Conservation (phyloP, 2,888 invertebrate genomes). For the Sphecodes monilicornis region DNA sequence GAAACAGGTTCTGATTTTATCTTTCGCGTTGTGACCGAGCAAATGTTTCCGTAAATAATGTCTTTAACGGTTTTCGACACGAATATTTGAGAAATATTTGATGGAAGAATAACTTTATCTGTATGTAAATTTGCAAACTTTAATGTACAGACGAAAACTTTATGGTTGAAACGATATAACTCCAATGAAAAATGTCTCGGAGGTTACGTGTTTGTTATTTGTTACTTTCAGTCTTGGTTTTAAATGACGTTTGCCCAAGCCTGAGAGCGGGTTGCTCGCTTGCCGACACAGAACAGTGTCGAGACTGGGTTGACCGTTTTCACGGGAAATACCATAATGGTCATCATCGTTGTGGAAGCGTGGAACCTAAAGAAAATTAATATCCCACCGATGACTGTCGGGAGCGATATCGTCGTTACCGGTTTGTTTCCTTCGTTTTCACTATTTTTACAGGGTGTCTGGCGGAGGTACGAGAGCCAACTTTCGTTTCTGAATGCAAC, state of each 20-base stretch:
- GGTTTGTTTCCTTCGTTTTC: not conserved
- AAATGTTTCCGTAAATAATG: not conserved
- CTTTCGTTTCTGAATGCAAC: not conserved
- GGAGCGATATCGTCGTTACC: not conserved
- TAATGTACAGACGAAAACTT: not conserved
- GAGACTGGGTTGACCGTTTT: not conserved
- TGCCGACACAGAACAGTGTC: constrained; percentile 1
- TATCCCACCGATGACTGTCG: not conserved
- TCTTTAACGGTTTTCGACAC: not conserved
- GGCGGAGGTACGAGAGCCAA: not conserved
- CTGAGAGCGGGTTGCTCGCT: constrained; percentile 26
- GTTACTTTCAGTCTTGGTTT: not conserved
- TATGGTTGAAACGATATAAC: not conserved
- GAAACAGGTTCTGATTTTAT: not conserved
- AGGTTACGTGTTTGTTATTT: not conserved
- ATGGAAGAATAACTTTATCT: not conserved
- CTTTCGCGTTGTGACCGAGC: not conserved
- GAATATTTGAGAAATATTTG: too few species aligned
- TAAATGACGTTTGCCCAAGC: not conserved
- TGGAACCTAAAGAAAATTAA: constrained; percentile 26
- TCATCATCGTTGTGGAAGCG: constrained; percentile 34
- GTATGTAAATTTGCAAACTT: not conserved
- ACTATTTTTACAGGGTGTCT: not conserved
- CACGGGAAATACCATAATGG: constrained; percentile 40
- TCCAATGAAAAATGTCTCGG: not conserved